phyloP scores from a whole-genome alignment of 2,888 invertebrate species.

The Thera obeliscata region DNA sequence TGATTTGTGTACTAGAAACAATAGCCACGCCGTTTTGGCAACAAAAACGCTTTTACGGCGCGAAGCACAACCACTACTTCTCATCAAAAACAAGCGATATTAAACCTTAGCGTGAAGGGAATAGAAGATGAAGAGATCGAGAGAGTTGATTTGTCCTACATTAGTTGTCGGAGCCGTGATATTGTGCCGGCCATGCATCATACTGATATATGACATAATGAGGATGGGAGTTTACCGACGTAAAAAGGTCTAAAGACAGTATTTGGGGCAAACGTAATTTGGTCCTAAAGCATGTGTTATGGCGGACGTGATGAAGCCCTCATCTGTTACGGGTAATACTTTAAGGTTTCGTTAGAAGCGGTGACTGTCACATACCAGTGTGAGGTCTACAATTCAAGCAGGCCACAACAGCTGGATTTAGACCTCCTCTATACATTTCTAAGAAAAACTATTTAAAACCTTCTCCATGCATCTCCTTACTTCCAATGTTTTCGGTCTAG shows the following conservation, averaged over 20 bases:
- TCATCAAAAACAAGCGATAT: slow-evolving; percentile 8
- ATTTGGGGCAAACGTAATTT: slow-evolving; percentile 38
- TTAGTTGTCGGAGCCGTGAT: slow-evolving; percentile 53
- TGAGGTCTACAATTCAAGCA: too few species aligned
- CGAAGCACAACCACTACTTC: slow-evolving; percentile 11
- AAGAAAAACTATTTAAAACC: too few species aligned
- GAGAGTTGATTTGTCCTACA: slow-evolving; percentile 39
- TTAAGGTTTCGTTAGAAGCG: background rate
- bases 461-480: too few species aligned
- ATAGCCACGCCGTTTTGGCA: slow-evolving; percentile 44
- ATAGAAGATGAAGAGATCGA: slow-evolving; percentile 14
- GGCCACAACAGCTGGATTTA: too few species aligned
- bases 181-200: slow-evolving; percentile 54
- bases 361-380: background rate
- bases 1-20: slow-evolving; percentile 49
- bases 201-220: slow-evolving; percentile 60
- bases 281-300: slow-evolving; percentile 31
- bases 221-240: slow-evolving; percentile 52
- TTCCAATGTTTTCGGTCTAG: too few species aligned
- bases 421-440: too few species aligned
- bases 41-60: slow-evolving; percentile 45
- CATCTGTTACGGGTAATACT: slow-evolving; percentile 14
- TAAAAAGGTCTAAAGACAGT: slow-evolving; percentile 46
- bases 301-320: slow-evolving; percentile 24
- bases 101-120: slow-evolving; percentile 14